Evolutionary conservation across 2,888 invertebrate genomes (phyloP).

Genomic region (Allolobophora icterica): DNA sequence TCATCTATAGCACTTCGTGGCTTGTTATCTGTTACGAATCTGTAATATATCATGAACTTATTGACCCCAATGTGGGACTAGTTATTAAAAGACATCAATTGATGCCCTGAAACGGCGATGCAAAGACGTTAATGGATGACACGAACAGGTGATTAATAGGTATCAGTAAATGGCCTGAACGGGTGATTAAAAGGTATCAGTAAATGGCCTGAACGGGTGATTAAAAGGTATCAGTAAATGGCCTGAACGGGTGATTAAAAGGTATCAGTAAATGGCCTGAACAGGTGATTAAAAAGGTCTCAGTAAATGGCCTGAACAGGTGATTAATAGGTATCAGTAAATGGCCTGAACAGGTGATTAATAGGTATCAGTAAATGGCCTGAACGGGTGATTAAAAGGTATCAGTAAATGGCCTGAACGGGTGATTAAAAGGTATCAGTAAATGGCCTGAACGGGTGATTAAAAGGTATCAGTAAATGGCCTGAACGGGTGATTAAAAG

Average conservation of each 20-base stretch:
- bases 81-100: neutral
- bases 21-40: neutral
- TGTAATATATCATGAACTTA: no score
- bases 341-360: neutral
- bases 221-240: neutral
- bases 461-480: neutral
- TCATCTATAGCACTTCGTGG: neutral
- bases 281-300: neutral
- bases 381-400: neutral
- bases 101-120: no score
- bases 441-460: no score
- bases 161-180: no score
- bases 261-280: neutral
- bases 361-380: neutral
- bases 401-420: neutral
- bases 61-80: neutral
- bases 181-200: neutral
- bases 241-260: neutral
- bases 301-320: neutral
- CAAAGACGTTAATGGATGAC: no score
- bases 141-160: no score
- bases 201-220: neutral
- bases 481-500: neutral
- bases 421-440: neutral
- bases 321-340: no score